These are phyloP conservation scores for Drosophila kikkawai DNA, from an alignment of 1,140 invertebrate species.

Conservation along the genomic window DNA sequence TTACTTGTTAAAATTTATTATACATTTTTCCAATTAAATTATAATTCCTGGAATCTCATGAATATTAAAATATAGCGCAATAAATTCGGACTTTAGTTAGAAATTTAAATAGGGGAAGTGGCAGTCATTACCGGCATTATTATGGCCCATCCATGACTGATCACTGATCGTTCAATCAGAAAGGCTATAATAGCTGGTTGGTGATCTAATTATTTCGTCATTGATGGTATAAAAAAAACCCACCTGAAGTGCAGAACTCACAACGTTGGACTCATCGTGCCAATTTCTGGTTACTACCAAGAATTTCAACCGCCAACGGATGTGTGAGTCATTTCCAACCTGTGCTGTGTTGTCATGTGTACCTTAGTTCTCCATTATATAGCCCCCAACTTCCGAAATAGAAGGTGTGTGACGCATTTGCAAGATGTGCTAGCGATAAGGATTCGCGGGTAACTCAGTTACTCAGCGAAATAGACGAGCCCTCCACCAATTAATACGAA, in stretches of 20 bases:
- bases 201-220: constrained; percentile 65
- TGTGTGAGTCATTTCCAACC: constrained; percentile 26
- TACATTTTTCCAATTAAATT: neutral
- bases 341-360: constrained; percentile 18
- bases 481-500: constrained; percentile 15
- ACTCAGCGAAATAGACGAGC: constrained; percentile 10
- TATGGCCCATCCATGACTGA: constrained; percentile 2
- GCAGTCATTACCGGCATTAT: constrained; percentile 7
- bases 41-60: neutral
- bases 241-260: constrained; percentile 11
- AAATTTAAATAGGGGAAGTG: neutral
- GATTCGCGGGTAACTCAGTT: constrained; percentile 16
- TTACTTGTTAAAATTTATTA: neutral
- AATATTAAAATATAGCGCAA: neutral
- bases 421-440: constrained; percentile 26
- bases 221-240: constrained; percentile 2
- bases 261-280: constrained; percentile 7
- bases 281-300: constrained; percentile 31
- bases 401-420: constrained; percentile 20
- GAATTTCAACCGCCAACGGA: constrained; percentile 18
- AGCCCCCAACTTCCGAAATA: neutral
- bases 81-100: neutral
- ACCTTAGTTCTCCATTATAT: neutral
- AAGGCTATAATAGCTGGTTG: constrained; percentile 16
- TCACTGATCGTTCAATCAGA: constrained; percentile 12